Evolutionary conservation across 2,113 vertebrate species (phyloP), one percentile per base, ranked within the genome.

Genomic region (Malurus cyaneus): DNA sequence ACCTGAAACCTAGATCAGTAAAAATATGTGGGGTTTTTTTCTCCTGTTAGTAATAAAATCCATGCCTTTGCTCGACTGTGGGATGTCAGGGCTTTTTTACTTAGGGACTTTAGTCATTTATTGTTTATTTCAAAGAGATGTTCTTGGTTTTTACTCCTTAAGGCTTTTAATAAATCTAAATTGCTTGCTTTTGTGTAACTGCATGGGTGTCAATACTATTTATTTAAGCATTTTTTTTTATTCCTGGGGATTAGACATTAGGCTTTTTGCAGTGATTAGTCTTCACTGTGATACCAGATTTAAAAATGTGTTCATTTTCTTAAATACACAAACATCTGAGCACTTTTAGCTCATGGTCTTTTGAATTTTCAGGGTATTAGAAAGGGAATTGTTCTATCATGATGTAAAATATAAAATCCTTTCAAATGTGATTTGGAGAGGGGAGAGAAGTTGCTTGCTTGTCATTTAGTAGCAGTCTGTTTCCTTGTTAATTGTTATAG

Each of bases 351-450:
- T 73, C 1, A 0, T 41, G 24, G 36, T 32, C 24, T 73, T 62
- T 59, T 65, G 46, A 65, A 57, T 93, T 84, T 77, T 86, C 26
- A 44, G 29, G 19, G 2, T 94, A 57, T 72, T 80, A 88, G 20
- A 42, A 64, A 53, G 12, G 25, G 21, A 70, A n/a, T 89, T 92
- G 44, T 14, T 80, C 73, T 89, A 36, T 57, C 31, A 14, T 34
- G 18, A 62, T 77, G 7, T 46, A 81, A 89, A 94, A 76, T 65
- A 5, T 53, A 61, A 92, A 94, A 80, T 77, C 46, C 42, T 85
- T 59, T 91, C 52, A 66, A 86, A 71, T 15, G 15, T 62, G 39
- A 39, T 86, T 44, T 74, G 39, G 20, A 57, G 52, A 32, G 8
- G 28, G 29, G 20, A 21, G 77, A 34, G 5, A 59, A 54, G 18